A percentile compares a stretch with the other conserved stretches of the same genome.
These are phyloP conservation scores for Brachynemurus nebulosus DNA, from an alignment of 2,888 invertebrate species.

Conservation along the genomic window DNA sequence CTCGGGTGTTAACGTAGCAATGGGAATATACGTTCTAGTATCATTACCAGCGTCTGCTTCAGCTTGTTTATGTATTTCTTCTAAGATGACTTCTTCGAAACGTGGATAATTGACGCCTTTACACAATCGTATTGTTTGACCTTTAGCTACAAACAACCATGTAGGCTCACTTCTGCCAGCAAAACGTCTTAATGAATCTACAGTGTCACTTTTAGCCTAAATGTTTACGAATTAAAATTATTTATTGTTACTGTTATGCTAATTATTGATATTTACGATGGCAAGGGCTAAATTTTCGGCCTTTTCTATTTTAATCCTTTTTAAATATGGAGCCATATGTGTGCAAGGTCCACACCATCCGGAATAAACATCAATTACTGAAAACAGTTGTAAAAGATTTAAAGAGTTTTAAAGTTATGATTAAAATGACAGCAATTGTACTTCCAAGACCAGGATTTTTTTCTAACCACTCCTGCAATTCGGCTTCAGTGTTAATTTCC, in stretches of 20 bases:
- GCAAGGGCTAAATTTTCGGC: conserved; percentile 71
- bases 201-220: conserved; percentile 67
- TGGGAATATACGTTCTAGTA: conserved; percentile 35
- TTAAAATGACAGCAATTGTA: conserved; percentile 14
- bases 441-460: conserved; percentile 64
- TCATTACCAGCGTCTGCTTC: conserved; percentile 38
- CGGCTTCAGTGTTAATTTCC: conserved; percentile 71
- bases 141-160: conserved; percentile 72
- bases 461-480: conserved; percentile 64
- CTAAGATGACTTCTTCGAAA: conserved; percentile 48
- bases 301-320: conserved; percentile 74
- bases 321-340: conserved; percentile 70
- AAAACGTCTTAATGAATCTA: conserved; percentile 59
- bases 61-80: conserved; percentile 56
- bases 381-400: too few species aligned
- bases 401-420: too few species aligned
- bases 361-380: conserved; percentile 82
- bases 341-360: conserved; percentile 86
- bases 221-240: conserved; percentile 17
- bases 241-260: not conserved
- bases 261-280: conserved; percentile 34
- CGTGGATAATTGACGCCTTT: conserved; percentile 75
- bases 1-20: conserved; percentile 19
- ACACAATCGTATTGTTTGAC: conserved; percentile 60
- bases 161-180: conserved; percentile 75